phyloP scores from a whole-genome alignment of 2,797 vertebrate genomes.

The Anabas testudineus region DNA sequence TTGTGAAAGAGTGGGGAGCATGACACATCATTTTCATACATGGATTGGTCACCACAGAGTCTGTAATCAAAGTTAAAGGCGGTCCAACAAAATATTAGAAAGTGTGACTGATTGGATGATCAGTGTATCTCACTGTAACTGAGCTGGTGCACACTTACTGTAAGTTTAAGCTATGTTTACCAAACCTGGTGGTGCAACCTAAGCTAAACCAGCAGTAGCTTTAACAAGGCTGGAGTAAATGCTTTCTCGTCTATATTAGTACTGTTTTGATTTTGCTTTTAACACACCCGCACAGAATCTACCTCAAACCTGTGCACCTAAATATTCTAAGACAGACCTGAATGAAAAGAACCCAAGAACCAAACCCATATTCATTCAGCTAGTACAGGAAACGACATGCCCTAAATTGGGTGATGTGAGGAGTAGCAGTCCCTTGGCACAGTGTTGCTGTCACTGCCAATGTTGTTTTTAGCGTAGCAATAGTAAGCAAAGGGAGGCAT shows the following conservation, averaged over 20 bases:
- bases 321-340: not conserved
- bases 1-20: no score
- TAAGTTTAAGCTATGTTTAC: no score
- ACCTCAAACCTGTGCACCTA: not conserved
- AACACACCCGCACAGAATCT: not conserved
- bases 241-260: no score
- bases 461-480: not conserved
- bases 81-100: no score
- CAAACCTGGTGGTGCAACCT: no score
- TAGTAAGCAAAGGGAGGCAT: not conserved
- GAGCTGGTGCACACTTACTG: not conserved
- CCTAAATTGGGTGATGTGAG: not conserved
- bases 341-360: not conserved
- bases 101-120: no score
- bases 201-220: no score
- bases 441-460: not conserved
- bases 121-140: constrained; percentile 7
- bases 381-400: not conserved
- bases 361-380: not conserved
- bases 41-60: no score
- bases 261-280: not conserved
- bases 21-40: no score
- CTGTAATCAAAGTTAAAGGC: no score
- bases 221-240: no score
- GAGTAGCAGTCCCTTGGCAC: not conserved